Evolutionary conservation across 2,113 vertebrate genomes (phyloP).

Genomic region (Prunella himalayana): DNA sequence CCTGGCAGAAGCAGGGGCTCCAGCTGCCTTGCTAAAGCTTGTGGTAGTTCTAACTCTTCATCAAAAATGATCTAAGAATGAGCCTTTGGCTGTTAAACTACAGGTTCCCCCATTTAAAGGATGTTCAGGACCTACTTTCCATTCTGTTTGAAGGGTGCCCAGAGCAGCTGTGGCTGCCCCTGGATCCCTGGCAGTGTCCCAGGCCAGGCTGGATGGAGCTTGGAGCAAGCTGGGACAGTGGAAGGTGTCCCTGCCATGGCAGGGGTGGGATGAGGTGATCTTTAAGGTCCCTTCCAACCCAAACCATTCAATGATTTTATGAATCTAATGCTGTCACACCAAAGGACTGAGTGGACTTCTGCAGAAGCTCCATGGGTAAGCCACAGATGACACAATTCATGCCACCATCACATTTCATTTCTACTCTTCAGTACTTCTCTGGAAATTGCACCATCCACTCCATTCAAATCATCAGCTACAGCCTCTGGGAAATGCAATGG

Average conservation of each 20-base stretch:
- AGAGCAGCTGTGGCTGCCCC: neutral
- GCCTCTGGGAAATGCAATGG: neutral
- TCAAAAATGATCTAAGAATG: neutral
- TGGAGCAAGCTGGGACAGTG: neutral
- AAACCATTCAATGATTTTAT: neutral
- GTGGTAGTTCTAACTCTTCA: neutral
- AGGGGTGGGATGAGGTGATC: accelerated
- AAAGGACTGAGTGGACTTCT: neutral
- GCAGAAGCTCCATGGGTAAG: neutral
- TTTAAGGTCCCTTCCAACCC: neutral
- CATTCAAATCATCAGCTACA: neutral
- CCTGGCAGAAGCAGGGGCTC: neutral
- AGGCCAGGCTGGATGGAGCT: accelerated
- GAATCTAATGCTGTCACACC: neutral
- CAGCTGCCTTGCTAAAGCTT: neutral
- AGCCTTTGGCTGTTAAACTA: neutral
- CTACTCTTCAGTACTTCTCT: neutral
- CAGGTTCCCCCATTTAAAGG: neutral
- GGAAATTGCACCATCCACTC: neutral
- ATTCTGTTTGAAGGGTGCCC: neutral
- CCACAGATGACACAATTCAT: neutral
- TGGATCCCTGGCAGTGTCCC: neutral
- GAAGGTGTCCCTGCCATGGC: neutral
- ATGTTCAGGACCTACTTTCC: neutral
- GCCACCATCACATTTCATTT: neutral